Percentiles rank a stretch among this genome's conserved stretches.
phyloP scores from a whole-genome alignment of 1,140 invertebrate species.

The Grapholita molesta region DNA sequence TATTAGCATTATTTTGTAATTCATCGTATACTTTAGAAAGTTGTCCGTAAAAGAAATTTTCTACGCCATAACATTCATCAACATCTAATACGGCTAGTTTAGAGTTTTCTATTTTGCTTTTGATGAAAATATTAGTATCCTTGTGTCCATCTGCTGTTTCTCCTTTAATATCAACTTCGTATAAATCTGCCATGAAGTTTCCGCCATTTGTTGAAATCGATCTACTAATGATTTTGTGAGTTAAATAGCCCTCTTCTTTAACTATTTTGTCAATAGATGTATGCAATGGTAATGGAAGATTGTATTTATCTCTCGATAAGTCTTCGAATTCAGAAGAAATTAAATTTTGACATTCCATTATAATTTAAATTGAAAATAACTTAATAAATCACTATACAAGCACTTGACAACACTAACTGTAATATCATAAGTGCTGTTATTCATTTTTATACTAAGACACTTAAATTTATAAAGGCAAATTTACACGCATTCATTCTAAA shows the following conservation, averaged over 20 bases:
- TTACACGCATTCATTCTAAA: too few relatives aligned
- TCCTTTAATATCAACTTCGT: constrained; percentile 32
- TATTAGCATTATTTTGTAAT: constrained; percentile 36
- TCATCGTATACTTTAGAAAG: constrained; percentile 37
- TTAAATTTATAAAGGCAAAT: too few relatives aligned
- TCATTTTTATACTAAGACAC: too few relatives aligned
- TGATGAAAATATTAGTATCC: constrained; percentile 37
- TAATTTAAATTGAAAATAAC: too few relatives aligned
- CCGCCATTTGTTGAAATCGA: constrained; percentile 26
- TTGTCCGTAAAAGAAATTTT: constrained; percentile 48
- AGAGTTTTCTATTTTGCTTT: constrained; percentile 19
- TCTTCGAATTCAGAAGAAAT: too few relatives aligned
- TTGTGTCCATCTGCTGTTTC: constrained; percentile 21
- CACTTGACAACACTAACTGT: too few relatives aligned
- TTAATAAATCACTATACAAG: too few relatives aligned
- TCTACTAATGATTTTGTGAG: constrained; percentile 22
- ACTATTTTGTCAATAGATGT: constrained; percentile 24
- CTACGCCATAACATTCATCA: constrained; percentile 32
- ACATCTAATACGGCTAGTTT: constrained; percentile 19
- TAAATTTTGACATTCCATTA: too few relatives aligned
- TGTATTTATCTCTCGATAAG: background rate
- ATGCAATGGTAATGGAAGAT: background rate
- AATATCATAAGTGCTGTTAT: too few relatives aligned
- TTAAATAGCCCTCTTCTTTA: constrained; percentile 22
- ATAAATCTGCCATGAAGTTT: constrained; percentile 29